These are phyloP conservation scores for Heptranchias perlo DNA, from an alignment of 2,113 vertebrate species.

Conservation along the genomic window DNA sequence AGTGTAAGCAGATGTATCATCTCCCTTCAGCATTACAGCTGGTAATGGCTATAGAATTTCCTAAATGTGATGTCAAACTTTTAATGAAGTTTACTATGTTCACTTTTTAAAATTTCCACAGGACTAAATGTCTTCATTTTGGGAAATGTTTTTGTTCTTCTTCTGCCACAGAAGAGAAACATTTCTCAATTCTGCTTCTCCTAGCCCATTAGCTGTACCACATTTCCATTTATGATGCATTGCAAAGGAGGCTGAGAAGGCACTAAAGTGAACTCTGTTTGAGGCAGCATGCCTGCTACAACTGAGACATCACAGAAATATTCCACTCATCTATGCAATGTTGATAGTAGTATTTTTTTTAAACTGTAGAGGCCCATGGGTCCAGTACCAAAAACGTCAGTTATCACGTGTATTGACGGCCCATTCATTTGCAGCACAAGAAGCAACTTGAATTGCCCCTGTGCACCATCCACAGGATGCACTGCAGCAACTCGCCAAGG, in stretches of 20 bases:
- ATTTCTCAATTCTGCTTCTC: neutral
- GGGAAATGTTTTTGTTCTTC: neutral
- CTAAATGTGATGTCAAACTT: constrained; percentile 4
- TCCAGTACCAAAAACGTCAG: neutral
- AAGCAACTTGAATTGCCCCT: neutral
- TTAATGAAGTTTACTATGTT: neutral
- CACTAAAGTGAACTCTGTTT: neutral
- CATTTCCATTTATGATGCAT: neutral
- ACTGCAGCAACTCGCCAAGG: no score
- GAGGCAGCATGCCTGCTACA: neutral
- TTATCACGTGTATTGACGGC: neutral
- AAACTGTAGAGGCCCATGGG: neutral
- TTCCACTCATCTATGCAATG: neutral
- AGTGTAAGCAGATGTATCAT: constrained; percentile 27
- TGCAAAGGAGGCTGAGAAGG: neutral
- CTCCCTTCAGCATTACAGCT: neutral
- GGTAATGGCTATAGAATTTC: neutral
- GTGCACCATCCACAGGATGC: no score
- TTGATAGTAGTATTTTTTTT: neutral
- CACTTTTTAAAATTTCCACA: neutral
- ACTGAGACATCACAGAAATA: neutral
- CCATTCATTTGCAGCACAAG: neutral
- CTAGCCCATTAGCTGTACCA: neutral
- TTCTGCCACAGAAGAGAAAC: neutral
- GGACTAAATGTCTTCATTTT: neutral